Percentiles rank a stretch among this genome's conserved stretches.
Evolutionary conservation across 2,113 vertebrate genomes (phyloP).

Genomic region (Aspiorhynchus laticeps): DNA sequence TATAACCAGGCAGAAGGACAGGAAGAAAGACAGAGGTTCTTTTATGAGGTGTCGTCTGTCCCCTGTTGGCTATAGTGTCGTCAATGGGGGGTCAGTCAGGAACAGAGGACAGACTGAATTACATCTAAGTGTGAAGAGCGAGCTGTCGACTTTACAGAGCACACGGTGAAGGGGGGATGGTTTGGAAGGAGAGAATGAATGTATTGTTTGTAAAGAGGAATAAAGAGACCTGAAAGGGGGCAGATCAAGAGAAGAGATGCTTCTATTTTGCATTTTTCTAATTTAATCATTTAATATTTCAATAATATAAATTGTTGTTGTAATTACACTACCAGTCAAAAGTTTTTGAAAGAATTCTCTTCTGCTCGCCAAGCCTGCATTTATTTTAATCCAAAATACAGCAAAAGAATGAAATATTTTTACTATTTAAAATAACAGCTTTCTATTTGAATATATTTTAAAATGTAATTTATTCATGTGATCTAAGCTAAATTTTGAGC

Average conservation of each 20-base stretch:
- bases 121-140: not conserved
- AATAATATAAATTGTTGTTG: not conserved
- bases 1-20: not conserved
- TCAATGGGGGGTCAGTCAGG: conserved; percentile 14
- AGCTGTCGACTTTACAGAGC: not conserved
- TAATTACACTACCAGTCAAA: no score
- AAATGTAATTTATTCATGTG: no score
- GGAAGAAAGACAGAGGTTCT: not conserved
- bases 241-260: not conserved
- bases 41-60: not conserved
- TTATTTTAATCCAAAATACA: no score
- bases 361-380: no score
- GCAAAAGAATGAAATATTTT: no score
- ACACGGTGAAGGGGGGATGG: not conserved
- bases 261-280: not conserved
- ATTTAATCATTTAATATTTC: not conserved
- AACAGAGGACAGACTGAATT: not conserved
- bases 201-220: not conserved
- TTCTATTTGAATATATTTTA: no score
- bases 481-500: no score
- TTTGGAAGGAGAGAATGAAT: not conserved
- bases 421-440: no score
- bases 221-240: not conserved
- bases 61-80: not conserved
- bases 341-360: no score